phyloP scores from a whole-genome alignment of 1,140 invertebrate genomes.

The Eriosoma lanigerum region DNA sequence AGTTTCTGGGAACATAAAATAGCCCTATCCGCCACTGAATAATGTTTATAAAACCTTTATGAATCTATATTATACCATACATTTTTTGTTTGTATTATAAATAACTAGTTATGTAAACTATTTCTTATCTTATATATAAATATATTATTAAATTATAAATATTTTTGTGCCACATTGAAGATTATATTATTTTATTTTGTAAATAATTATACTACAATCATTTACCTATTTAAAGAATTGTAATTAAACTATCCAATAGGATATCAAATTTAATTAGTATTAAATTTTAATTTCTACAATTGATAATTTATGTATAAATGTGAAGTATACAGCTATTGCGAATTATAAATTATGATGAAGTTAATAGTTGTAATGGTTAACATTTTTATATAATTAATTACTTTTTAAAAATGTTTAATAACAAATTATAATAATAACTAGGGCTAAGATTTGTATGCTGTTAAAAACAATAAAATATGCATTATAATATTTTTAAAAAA shows the following conservation, averaged over 20 bases:
- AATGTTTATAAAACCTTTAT: neutral
- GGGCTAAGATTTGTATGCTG: too few relatives aligned
- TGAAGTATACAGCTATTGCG: too few relatives aligned
- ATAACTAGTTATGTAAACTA: neutral
- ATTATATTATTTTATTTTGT: constrained; percentile 37
- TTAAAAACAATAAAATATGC: too few relatives aligned
- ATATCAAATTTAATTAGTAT: neutral
- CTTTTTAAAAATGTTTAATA: too few relatives aligned
- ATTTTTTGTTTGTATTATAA: neutral
- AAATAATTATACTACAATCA: constrained; percentile 25
- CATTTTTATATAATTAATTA: too few relatives aligned
- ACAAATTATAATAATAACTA: too few relatives aligned
- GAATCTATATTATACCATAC: neutral
- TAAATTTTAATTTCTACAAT: neutral
- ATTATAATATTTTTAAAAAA: too few relatives aligned
- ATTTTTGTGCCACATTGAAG: constrained; percentile 40
- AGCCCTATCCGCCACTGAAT: too few relatives aligned
- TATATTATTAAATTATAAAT: constrained; percentile 13
- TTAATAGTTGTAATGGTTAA: too few relatives aligned
- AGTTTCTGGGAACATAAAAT: too few relatives aligned
- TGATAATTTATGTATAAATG: neutral
- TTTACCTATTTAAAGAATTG: neutral
- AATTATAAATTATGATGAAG: too few relatives aligned
- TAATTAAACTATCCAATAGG: too few relatives aligned
- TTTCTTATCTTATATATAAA: neutral